Base-by-base conservation (phyloP, 2,888 invertebrate species). In the Rhagium mordax region DNA sequence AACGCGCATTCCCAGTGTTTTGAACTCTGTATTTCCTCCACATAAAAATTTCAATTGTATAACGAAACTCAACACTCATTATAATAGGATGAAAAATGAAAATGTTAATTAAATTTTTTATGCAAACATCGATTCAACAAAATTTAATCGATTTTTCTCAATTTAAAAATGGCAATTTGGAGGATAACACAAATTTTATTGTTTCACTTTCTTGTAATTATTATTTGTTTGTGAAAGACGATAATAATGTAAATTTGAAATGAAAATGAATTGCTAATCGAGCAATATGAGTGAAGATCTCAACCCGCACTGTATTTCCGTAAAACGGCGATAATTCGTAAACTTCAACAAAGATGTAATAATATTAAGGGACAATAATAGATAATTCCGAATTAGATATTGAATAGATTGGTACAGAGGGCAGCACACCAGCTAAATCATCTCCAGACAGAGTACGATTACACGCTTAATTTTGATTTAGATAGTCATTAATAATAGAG, bases 311-410 rank as follows among this genome's bases (percentile, higher is more conserved):
- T 73, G 66, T 73, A 65, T 71, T 71, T 59, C 66, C 48, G 51
- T 57, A 62, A 71, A 78, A 78, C 78, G 78, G 78, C 78, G 78
- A 72, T 78, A 78, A 78, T 48, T 75, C 59, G 64, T 75, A 75
- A 55, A 20, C 27, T 57, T 47, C 71, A 72, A 67, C 70, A 74
- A 78, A 61, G 66, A 74, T 72, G 67, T 72, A 71, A 72, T 74
- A 69, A 74, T 78, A 76, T 72, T 74, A 76, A 78, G 78, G 71
- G 78, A 78, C 78, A 78, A 78, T 78, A 78, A 78, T 74, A 78
- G 75, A 68, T 72, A 78, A 76, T 74, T 78, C 78, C 78, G 78
- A 78, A 78, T 76, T 78, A 78, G 75, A 71, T 73, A 60, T 7
- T 53, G 51, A 41, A 24, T 24, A 16, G 51, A 70, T 53, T 47